Evolutionary conservation across 2,113 vertebrate genomes (phyloP).

Genomic region (Coptodon bakossiorum): DNA sequence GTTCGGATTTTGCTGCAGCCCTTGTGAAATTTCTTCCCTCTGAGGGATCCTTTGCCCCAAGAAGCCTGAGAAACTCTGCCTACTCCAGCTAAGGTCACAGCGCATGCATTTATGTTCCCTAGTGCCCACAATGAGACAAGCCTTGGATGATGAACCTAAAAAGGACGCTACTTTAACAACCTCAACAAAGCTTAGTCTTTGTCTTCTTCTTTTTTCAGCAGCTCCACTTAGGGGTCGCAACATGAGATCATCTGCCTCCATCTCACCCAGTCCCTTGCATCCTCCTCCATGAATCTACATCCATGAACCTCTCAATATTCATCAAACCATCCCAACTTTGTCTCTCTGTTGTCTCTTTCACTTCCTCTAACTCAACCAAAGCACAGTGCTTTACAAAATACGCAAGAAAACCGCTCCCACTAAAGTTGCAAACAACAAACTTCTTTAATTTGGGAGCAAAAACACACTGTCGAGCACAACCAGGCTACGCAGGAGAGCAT

Average conservation of each 20-base stretch:
- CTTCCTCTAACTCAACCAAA: neutral
- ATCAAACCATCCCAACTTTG: neutral
- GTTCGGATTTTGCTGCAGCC: neutral
- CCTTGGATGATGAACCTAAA: neutral
- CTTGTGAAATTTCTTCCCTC: neutral
- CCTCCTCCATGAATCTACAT: neutral
- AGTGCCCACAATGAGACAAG: neutral
- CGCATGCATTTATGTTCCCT: neutral
- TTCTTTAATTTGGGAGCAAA: neutral
- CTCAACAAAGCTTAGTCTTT: neutral
- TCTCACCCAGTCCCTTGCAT: neutral
- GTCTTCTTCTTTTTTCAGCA: neutral
- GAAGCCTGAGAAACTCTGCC: neutral
- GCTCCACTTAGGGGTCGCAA: neutral
- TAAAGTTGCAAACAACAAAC: neutral
- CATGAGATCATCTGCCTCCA: neutral
- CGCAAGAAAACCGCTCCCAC: neutral
- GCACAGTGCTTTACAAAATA: neutral
- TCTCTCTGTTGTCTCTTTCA: neutral
- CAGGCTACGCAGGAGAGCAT: neutral
- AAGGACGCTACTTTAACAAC: neutral
- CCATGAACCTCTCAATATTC: neutral
- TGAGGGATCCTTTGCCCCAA: neutral
- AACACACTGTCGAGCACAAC: neutral
- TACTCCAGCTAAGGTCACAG: neutral